phyloP scores from a whole-genome alignment of 2,113 vertebrate species.

The Elephas maximus region DNA sequence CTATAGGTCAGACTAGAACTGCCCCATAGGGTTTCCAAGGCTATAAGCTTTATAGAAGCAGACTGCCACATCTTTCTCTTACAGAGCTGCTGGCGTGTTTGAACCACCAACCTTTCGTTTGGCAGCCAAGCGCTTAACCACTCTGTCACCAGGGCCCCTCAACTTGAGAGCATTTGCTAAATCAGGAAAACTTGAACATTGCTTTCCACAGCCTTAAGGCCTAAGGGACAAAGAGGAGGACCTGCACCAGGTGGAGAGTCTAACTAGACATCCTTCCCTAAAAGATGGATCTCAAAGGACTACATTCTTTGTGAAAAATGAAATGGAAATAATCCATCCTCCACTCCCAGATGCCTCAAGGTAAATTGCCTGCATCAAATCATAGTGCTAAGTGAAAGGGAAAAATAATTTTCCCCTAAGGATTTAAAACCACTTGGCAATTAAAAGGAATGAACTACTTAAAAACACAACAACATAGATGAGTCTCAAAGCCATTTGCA shows the following conservation, averaged over 20 bases:
- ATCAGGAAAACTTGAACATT: not conserved
- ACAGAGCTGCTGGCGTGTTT: too few relatives aligned
- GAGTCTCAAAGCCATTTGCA: slow-evolving; percentile 15
- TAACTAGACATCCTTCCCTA: not conserved
- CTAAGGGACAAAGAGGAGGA: not conserved
- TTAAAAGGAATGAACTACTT: slow-evolving; percentile 32
- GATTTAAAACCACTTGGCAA: slow-evolving; percentile 55
- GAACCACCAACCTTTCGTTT: too few relatives aligned
- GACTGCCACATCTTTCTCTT: too few relatives aligned
- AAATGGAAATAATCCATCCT: not conserved
- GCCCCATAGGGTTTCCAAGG: too few relatives aligned
- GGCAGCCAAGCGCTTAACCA: too few relatives aligned
- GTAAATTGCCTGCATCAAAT: not conserved
- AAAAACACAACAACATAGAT: not conserved
- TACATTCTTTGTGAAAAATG: not conserved
- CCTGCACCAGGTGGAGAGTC: not conserved
- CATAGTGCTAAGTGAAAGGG: not conserved
- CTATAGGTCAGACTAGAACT: not conserved
- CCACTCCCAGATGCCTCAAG: not conserved
- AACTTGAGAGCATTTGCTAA: not conserved
- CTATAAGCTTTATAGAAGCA: too few relatives aligned
- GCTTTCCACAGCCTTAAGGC: not conserved
- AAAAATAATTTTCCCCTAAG: slow-evolving; percentile 25
- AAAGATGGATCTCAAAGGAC: not conserved
- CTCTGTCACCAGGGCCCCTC: not conserved